Percentiles rank a stretch among this genome's conserved stretches.
Evolutionary conservation across 1,140 invertebrate species (phyloP).

Genomic region (Asbolus verrucosus): DNA sequence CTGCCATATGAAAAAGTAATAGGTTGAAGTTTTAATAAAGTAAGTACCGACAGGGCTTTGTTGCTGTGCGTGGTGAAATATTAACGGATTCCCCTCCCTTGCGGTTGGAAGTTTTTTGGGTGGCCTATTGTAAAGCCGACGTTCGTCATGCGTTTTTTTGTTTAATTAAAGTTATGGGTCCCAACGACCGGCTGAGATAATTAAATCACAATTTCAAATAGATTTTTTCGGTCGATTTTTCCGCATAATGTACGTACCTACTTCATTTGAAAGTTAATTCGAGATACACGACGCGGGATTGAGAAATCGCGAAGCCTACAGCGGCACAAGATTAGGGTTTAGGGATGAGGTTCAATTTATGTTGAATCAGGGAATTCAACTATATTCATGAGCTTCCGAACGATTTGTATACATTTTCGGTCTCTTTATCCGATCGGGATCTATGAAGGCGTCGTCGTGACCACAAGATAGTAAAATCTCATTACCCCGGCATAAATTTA

Average conservation of each 20-base stretch:
- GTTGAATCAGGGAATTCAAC: conserved; percentile 46
- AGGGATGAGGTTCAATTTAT: conserved; percentile 46
- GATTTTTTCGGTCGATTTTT: no score
- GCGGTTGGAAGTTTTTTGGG: neutral
- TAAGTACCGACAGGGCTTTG: no score
- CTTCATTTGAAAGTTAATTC: conserved; percentile 35
- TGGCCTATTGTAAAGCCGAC: conserved; percentile 1
- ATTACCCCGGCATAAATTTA: conserved; percentile 1
- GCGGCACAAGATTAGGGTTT: conserved; percentile 34
- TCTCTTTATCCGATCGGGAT: conserved; percentile 46
- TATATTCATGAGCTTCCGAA: conserved; percentile 47
- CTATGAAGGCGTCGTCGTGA: conserved; percentile 35
- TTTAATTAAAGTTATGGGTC: conserved; percentile 2
- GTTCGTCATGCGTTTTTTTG: conserved; percentile 3
- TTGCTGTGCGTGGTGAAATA: neutral
- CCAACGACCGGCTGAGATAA: conserved; percentile 5
- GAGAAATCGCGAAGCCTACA: conserved; percentile 23
- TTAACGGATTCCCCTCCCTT: neutral
- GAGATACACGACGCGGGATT: conserved; percentile 23
- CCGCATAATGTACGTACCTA: conserved; percentile 2
- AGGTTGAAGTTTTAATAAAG: no score
- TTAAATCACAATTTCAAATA: conserved; percentile 24
- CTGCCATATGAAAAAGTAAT: no score
- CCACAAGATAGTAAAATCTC: conserved; percentile 36
- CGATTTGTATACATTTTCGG: conserved; percentile 48